Percentiles rank a stretch among this genome's conserved stretches.
These are phyloP conservation scores for Aptenodytes patagonicus DNA, from an alignment of 2,113 vertebrate species.

Conservation along the genomic window DNA sequence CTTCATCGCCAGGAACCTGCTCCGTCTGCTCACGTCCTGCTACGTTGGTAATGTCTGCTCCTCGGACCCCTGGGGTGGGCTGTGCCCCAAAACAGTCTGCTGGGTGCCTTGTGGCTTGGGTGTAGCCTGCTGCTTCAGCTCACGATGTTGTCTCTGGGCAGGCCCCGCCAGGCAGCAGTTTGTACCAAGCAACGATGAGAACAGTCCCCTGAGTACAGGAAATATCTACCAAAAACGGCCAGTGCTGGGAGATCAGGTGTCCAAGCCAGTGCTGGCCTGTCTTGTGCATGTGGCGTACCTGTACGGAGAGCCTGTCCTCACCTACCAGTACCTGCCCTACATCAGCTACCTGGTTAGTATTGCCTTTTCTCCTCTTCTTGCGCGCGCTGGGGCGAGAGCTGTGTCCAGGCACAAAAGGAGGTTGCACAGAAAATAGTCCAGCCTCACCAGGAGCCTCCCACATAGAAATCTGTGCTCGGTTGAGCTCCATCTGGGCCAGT, in stretches of 20 bases:
- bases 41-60: conserved; percentile 82
- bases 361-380: neutral
- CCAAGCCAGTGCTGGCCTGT: conserved; percentile 88
- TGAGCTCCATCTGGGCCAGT: neutral
- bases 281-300: conserved; percentile 91
- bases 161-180: conserved; percentile 91
- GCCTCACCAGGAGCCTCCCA: neutral
- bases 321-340: conserved; percentile 97
- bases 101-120: neutral
- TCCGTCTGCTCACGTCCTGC: conserved; percentile 93
- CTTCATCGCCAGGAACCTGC: conserved; percentile 90
- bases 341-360: conserved; percentile 94
- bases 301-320: conserved; percentile 96
- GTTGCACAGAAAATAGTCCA: neutral
- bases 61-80: neutral
- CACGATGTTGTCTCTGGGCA: conserved; percentile 31
- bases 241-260: conserved; percentile 87
- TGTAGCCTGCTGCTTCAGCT: neutral
- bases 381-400: fast-evolving
- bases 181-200: conserved; percentile 75
- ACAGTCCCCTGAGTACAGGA: conserved; percentile 74
- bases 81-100: neutral
- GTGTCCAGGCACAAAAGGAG: neutral
- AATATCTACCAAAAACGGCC: conserved; percentile 90
- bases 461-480: neutral